Conservation (phyloP, 2,113 vertebrate genomes). For the Paralichthys olivaceus region DNA sequence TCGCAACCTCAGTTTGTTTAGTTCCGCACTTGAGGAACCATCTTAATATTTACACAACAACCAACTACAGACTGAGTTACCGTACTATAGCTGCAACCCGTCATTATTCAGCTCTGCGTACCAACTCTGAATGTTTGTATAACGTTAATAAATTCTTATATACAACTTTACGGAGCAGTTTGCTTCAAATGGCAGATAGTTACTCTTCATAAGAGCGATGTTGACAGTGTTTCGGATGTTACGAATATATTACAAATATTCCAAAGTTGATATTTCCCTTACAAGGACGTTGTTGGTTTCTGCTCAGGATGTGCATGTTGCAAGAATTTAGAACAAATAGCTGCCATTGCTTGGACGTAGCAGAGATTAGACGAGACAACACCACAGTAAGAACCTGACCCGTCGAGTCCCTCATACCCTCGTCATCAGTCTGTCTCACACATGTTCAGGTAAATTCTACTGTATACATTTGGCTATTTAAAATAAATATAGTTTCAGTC, state of each 20-base stretch:
- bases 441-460: constrained; percentile 18
- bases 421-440: constrained; percentile 20
- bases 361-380: neutral
- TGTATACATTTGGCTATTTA: constrained; percentile 33
- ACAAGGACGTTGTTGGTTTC: constrained; percentile 52
- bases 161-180: constrained; percentile 20
- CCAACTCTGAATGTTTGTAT: constrained; percentile 51
- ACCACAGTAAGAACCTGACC: constrained; percentile 15
- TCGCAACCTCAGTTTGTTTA: constrained; percentile 14
- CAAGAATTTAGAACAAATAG: constrained; percentile 41
- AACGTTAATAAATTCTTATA: constrained; percentile 51
- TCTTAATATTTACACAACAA: constrained; percentile 63
- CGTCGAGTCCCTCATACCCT: neutral
- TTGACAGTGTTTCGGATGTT: constrained; percentile 52
- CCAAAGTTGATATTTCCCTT: constrained; percentile 57
- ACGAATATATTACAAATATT: constrained; percentile 48
- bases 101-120: constrained; percentile 30
- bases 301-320: constrained; percentile 34
- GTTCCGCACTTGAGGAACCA: constrained; percentile 51
- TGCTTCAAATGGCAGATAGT: constrained; percentile 6
- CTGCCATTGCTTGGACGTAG: neutral
- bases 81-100: constrained; percentile 4
- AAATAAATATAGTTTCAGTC: constrained; percentile 45
- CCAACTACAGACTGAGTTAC: constrained; percentile 15
- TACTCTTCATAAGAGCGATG: constrained; percentile 31